phyloP scores from a whole-genome alignment of 2,797 vertebrate genomes.

The Taenioides sp. region DNA sequence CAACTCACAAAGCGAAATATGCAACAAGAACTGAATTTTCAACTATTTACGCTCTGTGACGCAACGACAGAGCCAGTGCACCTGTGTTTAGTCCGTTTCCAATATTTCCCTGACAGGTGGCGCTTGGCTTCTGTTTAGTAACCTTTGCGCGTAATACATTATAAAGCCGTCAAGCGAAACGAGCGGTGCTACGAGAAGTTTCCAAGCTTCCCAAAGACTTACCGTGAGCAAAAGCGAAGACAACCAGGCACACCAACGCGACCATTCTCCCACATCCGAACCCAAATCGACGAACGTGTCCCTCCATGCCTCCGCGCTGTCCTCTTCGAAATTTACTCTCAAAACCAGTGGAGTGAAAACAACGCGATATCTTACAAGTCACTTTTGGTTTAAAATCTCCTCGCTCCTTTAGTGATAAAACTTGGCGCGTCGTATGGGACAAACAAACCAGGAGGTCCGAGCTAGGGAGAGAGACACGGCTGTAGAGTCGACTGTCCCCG shows the following conservation, averaged over 20 bases:
- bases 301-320: slow-evolving; percentile 59
- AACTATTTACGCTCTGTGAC: not conserved
- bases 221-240: slow-evolving; percentile 64
- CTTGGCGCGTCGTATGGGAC: slow-evolving; percentile 37
- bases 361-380: slow-evolving; percentile 14
- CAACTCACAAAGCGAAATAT: not conserved
- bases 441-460: slow-evolving; percentile 37
- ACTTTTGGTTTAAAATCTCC: slow-evolving; percentile 24
- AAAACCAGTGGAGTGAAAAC: not conserved
- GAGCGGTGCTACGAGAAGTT: not conserved
- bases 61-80: slow-evolving; percentile 13
- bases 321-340: slow-evolving; percentile 11
- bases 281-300: slow-evolving; percentile 56
- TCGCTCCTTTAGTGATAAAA: slow-evolving; percentile 29
- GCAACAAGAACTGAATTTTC: not conserved
- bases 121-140: slow-evolving; percentile 6
- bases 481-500: not conserved
- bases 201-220: slow-evolving; percentile 34
- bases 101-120: slow-evolving; percentile 46
- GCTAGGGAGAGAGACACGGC: not conserved
- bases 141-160: not conserved
- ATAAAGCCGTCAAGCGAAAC: not conserved
- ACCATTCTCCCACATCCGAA: slow-evolving; percentile 40
- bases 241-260: slow-evolving; percentile 56
- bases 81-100: slow-evolving; percentile 29